phyloP scores from a whole-genome alignment of 2,888 invertebrate species.

The Conus canariensis region DNA sequence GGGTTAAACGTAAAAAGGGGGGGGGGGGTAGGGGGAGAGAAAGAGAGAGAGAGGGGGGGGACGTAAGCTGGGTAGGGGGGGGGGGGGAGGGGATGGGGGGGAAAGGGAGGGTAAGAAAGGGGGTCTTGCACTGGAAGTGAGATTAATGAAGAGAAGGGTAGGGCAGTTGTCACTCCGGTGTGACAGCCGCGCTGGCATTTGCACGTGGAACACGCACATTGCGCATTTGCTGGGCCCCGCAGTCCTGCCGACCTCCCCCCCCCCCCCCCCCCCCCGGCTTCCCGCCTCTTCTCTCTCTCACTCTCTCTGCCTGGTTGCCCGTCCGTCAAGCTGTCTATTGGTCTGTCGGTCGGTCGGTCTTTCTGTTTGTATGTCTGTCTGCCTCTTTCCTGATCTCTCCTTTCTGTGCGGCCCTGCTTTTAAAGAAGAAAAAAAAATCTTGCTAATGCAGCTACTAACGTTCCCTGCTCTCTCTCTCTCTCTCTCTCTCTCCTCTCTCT shows the following conservation, averaged over 20 bases:
- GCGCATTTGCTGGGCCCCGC: neutral
- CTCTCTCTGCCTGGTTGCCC: neutral
- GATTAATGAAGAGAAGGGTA: constrained; percentile 14
- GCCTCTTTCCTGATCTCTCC: no score
- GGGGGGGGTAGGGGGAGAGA: no score
- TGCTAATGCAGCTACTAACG: no score
- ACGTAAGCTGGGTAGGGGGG: no score
- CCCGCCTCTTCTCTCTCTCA: neutral
- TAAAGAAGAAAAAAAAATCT: no score
- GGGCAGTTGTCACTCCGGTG: constrained; percentile 8
- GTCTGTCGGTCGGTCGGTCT: neutral
- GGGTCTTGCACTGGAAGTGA: neutral
- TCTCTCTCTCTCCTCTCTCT: neutral
- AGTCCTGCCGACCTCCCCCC: neutral
- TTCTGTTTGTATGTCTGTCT: no score
- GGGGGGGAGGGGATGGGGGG: no score
- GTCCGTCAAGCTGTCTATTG: neutral
- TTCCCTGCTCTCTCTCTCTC: neutral
- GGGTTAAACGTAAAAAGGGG: no score
- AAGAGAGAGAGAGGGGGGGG: no score
- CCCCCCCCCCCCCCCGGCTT: no score
- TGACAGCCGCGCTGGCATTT: neutral
- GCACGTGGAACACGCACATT: constrained; percentile 11
- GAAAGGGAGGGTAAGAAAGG: no score
- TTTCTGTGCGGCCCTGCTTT: no score